Evolutionary conservation across 2,888 invertebrate species (phyloP).

Genomic region (Aquatica leii): DNA sequence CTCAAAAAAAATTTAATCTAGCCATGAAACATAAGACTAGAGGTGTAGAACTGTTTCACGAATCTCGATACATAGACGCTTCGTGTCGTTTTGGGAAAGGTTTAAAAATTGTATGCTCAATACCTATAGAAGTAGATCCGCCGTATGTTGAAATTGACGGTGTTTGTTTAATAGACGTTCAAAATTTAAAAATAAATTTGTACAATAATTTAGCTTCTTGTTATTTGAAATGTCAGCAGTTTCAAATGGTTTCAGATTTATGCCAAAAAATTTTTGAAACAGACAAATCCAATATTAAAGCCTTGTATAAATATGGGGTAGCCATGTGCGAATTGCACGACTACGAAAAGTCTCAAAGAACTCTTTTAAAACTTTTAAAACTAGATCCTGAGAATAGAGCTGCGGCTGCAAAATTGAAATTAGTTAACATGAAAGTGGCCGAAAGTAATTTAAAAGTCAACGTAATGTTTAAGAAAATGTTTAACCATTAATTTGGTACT

Average conservation of each 20-base stretch:
- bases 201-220: constrained; percentile 87
- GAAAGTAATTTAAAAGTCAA: constrained; percentile 68
- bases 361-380: constrained; percentile 65
- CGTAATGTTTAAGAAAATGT: constrained; percentile 64
- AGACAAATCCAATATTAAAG: constrained; percentile 60
- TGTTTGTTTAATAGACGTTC: constrained; percentile 63
- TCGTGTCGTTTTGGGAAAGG: constrained; percentile 78
- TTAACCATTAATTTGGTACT: constrained; percentile 40
- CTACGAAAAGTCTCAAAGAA: constrained; percentile 71
- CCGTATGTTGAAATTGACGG: constrained; percentile 63
- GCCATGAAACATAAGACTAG: constrained; percentile 61
- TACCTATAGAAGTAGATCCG: constrained; percentile 62
- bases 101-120: constrained; percentile 75
- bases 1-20: constrained; percentile 57
- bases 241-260: constrained; percentile 71
- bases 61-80: constrained; percentile 70
- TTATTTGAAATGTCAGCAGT: constrained; percentile 74
- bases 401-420: constrained; percentile 66
- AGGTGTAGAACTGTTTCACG: constrained; percentile 71
- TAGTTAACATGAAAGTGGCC: constrained; percentile 66
- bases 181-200: constrained; percentile 70
- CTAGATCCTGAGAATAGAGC: constrained; percentile 74
- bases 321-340: constrained; percentile 66
- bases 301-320: constrained; percentile 62
- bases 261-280: constrained; percentile 62